Evolutionary conservation across 2,113 vertebrate genomes (phyloP).

Genomic region (Rhizomys pruinosus): DNA sequence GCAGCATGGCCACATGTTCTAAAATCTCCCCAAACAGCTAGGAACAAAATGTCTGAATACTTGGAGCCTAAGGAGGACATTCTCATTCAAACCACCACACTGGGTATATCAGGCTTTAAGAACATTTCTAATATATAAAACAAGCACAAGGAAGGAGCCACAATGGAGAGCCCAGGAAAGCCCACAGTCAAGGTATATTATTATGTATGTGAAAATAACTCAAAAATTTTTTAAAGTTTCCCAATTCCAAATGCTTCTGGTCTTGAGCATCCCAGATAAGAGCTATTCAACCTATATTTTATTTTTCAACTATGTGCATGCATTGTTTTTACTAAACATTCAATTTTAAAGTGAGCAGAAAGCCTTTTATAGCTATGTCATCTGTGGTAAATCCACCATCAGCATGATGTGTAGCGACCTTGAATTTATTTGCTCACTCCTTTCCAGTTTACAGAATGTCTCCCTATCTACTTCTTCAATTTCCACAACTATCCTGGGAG

Average conservation of each 20-base stretch:
- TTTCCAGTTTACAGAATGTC: not conserved
- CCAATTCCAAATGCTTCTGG: not conserved
- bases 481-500: fast-evolving
- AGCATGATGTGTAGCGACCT: fast-evolving
- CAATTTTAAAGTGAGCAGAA: not conserved
- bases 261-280: not conserved
- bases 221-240: not conserved
- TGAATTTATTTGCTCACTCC: not conserved
- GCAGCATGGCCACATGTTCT: too few relatives aligned
- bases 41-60: too few relatives aligned
- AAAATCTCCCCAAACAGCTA: too few relatives aligned
- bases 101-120: not conserved
- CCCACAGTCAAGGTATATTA: not conserved
- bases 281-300: not conserved
- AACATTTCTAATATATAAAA: not conserved
- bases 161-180: not conserved
- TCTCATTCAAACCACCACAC: too few relatives aligned
- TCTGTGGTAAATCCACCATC: fast-evolving
- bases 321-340: not conserved
- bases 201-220: not conserved
- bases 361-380: fast-evolving
- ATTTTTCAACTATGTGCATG: not conserved
- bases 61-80: too few relatives aligned
- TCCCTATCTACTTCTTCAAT: too few relatives aligned
- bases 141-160: not conserved